Evolutionary conservation across 2,888 invertebrate genomes (phyloP).

Genomic region (Odontocerum albicorne): DNA sequence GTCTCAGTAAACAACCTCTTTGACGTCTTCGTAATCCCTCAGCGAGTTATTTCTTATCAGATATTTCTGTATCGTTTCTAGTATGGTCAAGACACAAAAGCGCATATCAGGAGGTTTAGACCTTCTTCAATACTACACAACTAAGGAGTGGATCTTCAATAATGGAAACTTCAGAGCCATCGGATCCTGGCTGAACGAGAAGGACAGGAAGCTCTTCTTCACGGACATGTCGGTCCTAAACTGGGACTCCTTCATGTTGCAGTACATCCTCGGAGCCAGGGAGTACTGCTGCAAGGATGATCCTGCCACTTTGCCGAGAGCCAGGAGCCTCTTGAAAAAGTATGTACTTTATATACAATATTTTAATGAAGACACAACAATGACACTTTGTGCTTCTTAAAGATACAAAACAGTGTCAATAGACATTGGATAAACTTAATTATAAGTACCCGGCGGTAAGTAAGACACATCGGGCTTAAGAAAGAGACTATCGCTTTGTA

Average conservation of each 20-base stretch:
- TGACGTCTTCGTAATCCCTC: too few species aligned
- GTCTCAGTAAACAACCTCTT: too few species aligned
- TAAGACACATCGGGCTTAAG: too few species aligned
- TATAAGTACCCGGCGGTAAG: too few species aligned
- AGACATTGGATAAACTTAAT: too few species aligned
- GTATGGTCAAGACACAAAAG: constrained; percentile 66
- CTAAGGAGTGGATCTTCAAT: constrained; percentile 68
- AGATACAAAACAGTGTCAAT: too few species aligned
- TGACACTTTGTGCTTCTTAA: too few species aligned
- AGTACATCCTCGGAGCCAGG: constrained; percentile 81
- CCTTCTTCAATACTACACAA: constrained; percentile 78
- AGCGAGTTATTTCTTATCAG: too few species aligned
- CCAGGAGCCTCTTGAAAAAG: constrained; percentile 64
- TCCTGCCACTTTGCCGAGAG: constrained; percentile 72
- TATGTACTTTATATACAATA: constrained; percentile 46
- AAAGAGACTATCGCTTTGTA: too few species aligned
- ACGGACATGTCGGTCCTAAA: constrained; percentile 47
- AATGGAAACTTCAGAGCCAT: constrained; percentile 43
- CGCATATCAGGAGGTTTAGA: constrained; percentile 63
- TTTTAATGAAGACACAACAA: constrained; percentile 40
- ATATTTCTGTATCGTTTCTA: too few species aligned
- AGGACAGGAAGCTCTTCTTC: constrained; percentile 40
- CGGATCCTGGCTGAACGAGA: constrained; percentile 38
- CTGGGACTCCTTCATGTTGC: constrained; percentile 67
- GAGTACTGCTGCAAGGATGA: constrained; percentile 84